Percentiles rank a stretch among this genome's conserved stretches.
These are phyloP conservation scores for Lampris incognitus DNA, from an alignment of 2,113 vertebrate genomes.

Conservation along the genomic window DNA sequence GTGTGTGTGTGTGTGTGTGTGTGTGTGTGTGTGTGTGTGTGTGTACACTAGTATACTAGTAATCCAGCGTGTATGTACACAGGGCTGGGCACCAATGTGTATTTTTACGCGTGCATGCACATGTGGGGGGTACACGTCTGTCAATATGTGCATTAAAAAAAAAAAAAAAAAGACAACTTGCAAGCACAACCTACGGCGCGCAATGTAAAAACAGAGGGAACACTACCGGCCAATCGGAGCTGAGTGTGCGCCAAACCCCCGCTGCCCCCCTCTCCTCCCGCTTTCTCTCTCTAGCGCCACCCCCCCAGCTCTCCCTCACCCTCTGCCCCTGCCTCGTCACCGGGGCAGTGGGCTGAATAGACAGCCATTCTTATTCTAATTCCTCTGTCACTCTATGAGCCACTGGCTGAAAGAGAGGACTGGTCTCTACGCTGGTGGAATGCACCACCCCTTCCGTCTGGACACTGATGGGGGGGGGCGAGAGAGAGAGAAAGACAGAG, in stretches of 20 bases:
- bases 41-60: slow-evolving; percentile 17
- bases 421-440: slow-evolving; percentile 85
- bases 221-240: slow-evolving; percentile 68
- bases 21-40: slow-evolving; percentile 32
- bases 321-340: slow-evolving; percentile 61
- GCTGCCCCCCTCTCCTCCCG: slow-evolving; percentile 48
- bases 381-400: slow-evolving; percentile 79
- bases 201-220: slow-evolving; percentile 79
- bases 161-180: slow-evolving; percentile 64
- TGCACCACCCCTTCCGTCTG: slow-evolving; percentile 80
- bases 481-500: not conserved
- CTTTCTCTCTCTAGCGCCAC: slow-evolving; percentile 18
- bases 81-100: slow-evolving; percentile 43
- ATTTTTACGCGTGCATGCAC: slow-evolving; percentile 73
- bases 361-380: slow-evolving; percentile 87
- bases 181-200: slow-evolving; percentile 72
- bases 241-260: slow-evolving; percentile 23
- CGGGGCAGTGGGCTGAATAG: slow-evolving; percentile 81
- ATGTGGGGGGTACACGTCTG: slow-evolving; percentile 48
- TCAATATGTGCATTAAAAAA: slow-evolving; percentile 42
- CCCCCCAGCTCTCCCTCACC: slow-evolving; percentile 42
- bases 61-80: slow-evolving; percentile 46
- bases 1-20: slow-evolving; percentile 11
- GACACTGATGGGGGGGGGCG: slow-evolving; percentile 57
- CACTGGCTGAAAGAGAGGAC: slow-evolving; percentile 80